Conservation (phyloP, 2,888 invertebrate species). For the Stenolophus ochropezus region DNA sequence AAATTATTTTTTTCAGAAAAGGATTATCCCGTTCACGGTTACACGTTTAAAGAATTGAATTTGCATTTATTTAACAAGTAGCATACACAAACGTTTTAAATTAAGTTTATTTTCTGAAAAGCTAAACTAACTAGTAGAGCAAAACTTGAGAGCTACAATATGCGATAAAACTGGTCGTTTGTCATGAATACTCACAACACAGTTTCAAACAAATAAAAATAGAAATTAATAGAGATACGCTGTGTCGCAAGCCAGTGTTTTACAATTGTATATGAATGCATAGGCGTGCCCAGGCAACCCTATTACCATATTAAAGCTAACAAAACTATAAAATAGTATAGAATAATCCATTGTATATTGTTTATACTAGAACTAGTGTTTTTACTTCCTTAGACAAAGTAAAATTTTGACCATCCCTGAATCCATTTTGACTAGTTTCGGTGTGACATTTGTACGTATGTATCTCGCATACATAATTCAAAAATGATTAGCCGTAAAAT, state of each 20-base stretch:
- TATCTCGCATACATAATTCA: no score
- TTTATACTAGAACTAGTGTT: no score
- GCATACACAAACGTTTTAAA: background rate
- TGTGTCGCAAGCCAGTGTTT: background rate
- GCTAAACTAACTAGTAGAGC: background rate
- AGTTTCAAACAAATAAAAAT: conserved; percentile 20
- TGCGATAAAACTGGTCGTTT: conserved; percentile 28
- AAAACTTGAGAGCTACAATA: background rate
- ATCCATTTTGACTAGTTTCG: no score
- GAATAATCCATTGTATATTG: no score
- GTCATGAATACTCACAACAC: background rate
- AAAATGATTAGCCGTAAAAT: no score
- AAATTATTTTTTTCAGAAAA: no score
- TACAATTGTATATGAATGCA: background rate
- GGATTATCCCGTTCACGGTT: background rate
- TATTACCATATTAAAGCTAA: no score
- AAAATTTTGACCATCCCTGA: no score
- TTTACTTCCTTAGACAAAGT: no score
- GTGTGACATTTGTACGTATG: no score
- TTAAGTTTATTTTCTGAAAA: background rate
- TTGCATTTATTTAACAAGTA: background rate
- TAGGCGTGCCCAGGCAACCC: background rate
- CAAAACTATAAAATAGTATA: no score
- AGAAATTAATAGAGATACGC: conserved; percentile 24
- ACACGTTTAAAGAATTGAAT: background rate